A percentile compares a stretch with the other conserved stretches of the same genome.
Conservation (phyloP, 2,113 vertebrate genomes). For the Rhegmatorhina hoffmannsi region DNA sequence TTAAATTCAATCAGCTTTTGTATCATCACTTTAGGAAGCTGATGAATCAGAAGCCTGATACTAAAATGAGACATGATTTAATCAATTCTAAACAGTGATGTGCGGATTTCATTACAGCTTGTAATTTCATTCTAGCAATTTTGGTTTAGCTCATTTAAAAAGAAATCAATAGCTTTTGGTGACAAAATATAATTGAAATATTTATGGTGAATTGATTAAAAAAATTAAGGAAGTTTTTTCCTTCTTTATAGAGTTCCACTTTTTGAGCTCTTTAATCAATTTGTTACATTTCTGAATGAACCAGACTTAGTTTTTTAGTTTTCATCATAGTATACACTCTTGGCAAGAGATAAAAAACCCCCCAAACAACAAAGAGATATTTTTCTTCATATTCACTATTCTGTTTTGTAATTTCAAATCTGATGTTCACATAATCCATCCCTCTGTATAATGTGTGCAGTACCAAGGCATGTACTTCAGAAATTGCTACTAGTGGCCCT, state of each 20-base stretch:
- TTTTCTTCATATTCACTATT: neutral
- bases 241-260: neutral
- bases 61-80: slow-evolving; percentile 28
- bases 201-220: neutral
- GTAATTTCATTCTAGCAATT: slow-evolving; percentile 13
- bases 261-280: neutral
- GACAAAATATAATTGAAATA: neutral
- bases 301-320: neutral
- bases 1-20: slow-evolving; percentile 14
- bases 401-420: neutral
- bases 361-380: rapidly evolving
- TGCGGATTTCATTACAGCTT: slow-evolving; percentile 33
- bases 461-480: neutral
- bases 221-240: rapidly evolving
- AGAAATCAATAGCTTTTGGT: neutral
- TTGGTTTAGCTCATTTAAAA: neutral
- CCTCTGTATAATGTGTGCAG: neutral
- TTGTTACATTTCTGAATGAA: neutral
- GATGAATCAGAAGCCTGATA: slow-evolving; percentile 18
- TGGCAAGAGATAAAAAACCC: neutral
- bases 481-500: neutral
- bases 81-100: slow-evolving; percentile 21
- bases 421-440: neutral
- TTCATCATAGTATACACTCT: neutral
- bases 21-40: neutral